These are phyloP conservation scores for Phaonia tiefii DNA, from an alignment of 2,888 invertebrate genomes.

Conservation along the genomic window DNA sequence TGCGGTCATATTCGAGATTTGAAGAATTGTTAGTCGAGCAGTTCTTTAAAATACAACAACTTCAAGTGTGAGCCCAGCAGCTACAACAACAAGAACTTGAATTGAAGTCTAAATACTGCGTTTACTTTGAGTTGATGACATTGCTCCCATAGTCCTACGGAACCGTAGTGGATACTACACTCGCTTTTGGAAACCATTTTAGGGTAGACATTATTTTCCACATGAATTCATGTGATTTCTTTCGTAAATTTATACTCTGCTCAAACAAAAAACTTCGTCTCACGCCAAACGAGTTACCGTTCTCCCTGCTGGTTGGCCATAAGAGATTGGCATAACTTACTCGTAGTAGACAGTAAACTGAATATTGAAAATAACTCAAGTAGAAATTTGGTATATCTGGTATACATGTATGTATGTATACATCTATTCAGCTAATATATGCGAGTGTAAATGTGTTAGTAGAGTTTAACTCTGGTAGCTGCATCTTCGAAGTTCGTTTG, in stretches of 20 bases:
- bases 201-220: conserved; percentile 66
- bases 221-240: conserved; percentile 69
- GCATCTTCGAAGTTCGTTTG: conserved; percentile 15
- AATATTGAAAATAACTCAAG: conserved; percentile 53
- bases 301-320: too few species aligned
- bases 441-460: too few species aligned
- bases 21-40: conserved; percentile 11
- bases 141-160: not conserved
- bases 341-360: conserved; percentile 44
- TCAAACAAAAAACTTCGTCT: conserved; percentile 47
- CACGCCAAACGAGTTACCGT: too few species aligned
- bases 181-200: conserved; percentile 17
- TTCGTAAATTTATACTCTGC: conserved; percentile 64
- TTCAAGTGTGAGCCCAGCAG: conserved; percentile 27
- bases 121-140: conserved; percentile 32
- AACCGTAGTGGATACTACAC: not conserved
- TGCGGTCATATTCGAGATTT: conserved; percentile 42
- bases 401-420: not conserved
- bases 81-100: conserved; percentile 11
- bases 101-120: conserved; percentile 43
- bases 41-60: conserved; percentile 41
- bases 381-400: conserved; percentile 47
- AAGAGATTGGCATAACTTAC: not conserved
- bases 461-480: too few species aligned
- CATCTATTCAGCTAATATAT: conserved; percentile 21